Evolutionary conservation across 1,140 invertebrate species (phyloP), one percentile per base, ranked within the genome.

Genomic region (Diuraphis noxia): DNA sequence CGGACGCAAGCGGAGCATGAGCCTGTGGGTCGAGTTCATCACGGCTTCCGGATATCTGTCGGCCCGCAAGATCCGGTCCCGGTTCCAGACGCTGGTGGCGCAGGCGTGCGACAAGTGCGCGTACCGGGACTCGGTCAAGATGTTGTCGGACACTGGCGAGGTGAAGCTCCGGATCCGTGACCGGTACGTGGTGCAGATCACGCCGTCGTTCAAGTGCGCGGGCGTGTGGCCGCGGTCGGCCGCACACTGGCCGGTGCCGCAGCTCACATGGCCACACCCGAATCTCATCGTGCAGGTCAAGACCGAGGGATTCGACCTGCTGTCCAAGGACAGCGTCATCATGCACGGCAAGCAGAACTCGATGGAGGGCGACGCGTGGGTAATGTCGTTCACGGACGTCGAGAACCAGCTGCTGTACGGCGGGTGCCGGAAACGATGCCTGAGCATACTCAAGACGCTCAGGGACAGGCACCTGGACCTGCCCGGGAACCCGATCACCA

Each of bases 311-410:
- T 99, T 99, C 94, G 98, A 99, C 94, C 94, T 99, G 92, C 94
- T 99, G 9, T 98, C 97, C 19, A 99, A 98, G 93, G 99, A 99
- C 94, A 96, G 97, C 93, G 95, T 97, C 17, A 96, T 96, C 0
- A 94, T 97, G 89, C 97, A 97, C 93, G 98, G 98, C 34, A 99
- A 99, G 94, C 98, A 98, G 93, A 97, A 97, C 0, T 98, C 98
- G 0, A 99, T 99, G 96, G 99, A 99, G 94, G 98, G 98, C 0
- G 99, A 99, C 94, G 98, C 98, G 40, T 99, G 98, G 98, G 97
- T 98, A 30, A 95, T 99, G 93, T 98, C 96, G 25, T 99, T 99
- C 94, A 95, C 96, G 84, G 98, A 99, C 93, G 98, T 98, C 0
- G 99, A 99, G 94, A 98, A 98, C 93, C 95, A 98, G 91, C 94